Evolutionary conservation across 2,113 vertebrate genomes (phyloP).

Genomic region (Camelus bactrianus): DNA sequence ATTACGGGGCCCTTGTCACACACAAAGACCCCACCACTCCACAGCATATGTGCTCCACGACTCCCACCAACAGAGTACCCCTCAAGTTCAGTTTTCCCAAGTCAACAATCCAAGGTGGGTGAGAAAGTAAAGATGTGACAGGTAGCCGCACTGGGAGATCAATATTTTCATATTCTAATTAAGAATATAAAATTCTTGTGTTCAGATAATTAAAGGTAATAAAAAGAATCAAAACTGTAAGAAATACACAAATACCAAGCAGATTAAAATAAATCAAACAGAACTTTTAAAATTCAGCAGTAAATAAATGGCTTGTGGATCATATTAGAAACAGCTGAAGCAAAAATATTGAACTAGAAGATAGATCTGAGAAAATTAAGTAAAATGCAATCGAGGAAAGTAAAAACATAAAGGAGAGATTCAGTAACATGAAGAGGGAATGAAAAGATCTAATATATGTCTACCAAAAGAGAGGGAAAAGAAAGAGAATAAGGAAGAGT

Average conservation of each 20-base stretch:
- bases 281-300: neutral
- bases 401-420: neutral
- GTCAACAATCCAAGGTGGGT: neutral
- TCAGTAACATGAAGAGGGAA: neutral
- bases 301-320: neutral
- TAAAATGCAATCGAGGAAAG: neutral
- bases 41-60: neutral
- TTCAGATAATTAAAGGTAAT: neutral
- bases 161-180: neutral
- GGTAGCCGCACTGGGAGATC: neutral
- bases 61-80: neutral
- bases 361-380: neutral
- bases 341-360: neutral
- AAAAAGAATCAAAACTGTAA: neutral
- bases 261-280: constrained; percentile 25
- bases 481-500: neutral
- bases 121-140: neutral
- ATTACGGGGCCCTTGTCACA: neutral
- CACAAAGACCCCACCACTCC: neutral
- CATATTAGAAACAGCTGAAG: constrained; percentile 1
- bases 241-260: neutral
- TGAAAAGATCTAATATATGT: neutral
- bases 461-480: neutral
- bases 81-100: neutral
- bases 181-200: neutral